Percentiles rank a stretch among this genome's conserved stretches.
Evolutionary conservation across 2,797 vertebrate species (phyloP).

Genomic region (Simalia tracyae): DNA sequence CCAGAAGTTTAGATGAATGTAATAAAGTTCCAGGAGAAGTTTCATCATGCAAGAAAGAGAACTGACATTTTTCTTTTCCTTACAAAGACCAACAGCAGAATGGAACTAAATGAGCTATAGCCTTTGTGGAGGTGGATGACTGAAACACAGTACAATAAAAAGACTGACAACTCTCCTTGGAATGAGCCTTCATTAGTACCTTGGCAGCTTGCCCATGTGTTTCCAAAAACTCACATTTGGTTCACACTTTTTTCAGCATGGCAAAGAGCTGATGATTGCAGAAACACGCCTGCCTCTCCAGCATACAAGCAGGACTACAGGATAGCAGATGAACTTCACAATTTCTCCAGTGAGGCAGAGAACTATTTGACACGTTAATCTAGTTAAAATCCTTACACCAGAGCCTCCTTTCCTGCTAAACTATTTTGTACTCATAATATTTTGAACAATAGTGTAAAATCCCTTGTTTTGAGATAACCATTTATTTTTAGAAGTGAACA

Average conservation of each 20-base stretch:
- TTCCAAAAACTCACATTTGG: slow-evolving; percentile 1
- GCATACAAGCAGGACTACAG: background rate
- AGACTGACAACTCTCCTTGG: background rate
- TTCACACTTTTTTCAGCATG: background rate
- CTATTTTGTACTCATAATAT: background rate
- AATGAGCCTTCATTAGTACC: slow-evolving; percentile 16
- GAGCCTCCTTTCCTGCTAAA: background rate
- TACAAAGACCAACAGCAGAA: background rate
- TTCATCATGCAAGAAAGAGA: background rate
- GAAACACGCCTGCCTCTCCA: background rate
- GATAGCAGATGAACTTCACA: slow-evolving; percentile 6
- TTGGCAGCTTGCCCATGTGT: slow-evolving; percentile 18
- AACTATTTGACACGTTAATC: slow-evolving; percentile 20
- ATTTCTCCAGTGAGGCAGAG: slow-evolving; percentile 28
- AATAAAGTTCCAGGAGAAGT: background rate
- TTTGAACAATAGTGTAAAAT: background rate
- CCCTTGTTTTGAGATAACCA: background rate
- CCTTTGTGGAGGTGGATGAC: accelerated
- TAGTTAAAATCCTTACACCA: slow-evolving; percentile 23
- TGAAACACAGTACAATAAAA: slow-evolving; percentile 6
- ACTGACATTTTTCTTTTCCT: background rate
- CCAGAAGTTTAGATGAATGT: background rate
- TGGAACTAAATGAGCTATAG: background rate
- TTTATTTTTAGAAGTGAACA: background rate
- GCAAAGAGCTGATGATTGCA: slow-evolving; percentile 9